Conservation (phyloP, 1,140 invertebrate genomes). For the Papilio helenus region DNA sequence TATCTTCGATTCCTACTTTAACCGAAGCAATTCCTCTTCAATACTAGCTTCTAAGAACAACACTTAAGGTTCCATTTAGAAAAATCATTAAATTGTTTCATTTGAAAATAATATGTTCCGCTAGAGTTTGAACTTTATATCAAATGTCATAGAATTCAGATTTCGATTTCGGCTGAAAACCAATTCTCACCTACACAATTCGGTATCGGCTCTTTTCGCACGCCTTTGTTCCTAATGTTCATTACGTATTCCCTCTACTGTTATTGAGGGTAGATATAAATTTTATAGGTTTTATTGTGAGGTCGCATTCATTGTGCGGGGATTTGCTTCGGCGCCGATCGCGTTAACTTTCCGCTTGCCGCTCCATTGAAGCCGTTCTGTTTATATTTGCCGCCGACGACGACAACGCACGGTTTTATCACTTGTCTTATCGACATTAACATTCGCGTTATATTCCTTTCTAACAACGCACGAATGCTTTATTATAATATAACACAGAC, state of each 20-base stretch:
- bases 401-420: conserved; percentile 30
- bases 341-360: conserved; percentile 40
- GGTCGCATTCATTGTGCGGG: conserved; percentile 58
- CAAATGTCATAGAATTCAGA: conserved; percentile 46
- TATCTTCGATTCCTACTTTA: conserved; percentile 65
- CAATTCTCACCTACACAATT: conserved; percentile 69
- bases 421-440: conserved; percentile 30
- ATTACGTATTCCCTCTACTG: conserved; percentile 75
- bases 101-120: conserved; percentile 42
- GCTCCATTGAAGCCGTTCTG: conserved; percentile 48
- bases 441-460: neutral
- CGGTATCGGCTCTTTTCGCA: conserved; percentile 71
- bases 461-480: neutral
- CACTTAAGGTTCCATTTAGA: conserved; percentile 44
- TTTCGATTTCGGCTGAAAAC: conserved; percentile 48
- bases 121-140: conserved; percentile 48
- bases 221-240: conserved; percentile 77
- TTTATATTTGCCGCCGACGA: conserved; percentile 43
- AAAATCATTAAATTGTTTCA: conserved; percentile 44
- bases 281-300: conserved; percentile 74
- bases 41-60: conserved; percentile 47
- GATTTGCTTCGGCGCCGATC: conserved; percentile 53
- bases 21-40: conserved; percentile 22
- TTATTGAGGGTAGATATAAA: conserved; percentile 72
- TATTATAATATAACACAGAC: neutral